Evolutionary conservation across 2,797 vertebrate genomes (phyloP).

Genomic region (Luscinia luscinia): DNA sequence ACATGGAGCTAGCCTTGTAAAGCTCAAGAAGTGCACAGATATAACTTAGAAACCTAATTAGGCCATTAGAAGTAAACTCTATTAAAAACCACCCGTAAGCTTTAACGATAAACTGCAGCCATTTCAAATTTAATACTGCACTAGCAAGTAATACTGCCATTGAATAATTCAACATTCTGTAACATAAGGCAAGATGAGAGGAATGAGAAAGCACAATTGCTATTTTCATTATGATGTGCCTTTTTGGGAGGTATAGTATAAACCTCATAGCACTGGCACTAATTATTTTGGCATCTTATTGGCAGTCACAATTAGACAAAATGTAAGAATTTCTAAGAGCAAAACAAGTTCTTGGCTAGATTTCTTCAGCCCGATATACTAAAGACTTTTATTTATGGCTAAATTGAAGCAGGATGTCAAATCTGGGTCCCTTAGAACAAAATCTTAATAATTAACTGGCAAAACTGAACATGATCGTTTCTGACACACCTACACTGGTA

Average conservation of each 20-base stretch:
- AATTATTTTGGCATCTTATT: slow-evolving; percentile 80
- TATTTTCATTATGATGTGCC: slow-evolving; percentile 73
- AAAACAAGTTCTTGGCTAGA: slow-evolving; percentile 79
- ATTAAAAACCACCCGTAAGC: slow-evolving; percentile 66
- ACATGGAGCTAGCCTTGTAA: slow-evolving; percentile 45
- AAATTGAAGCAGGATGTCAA: slow-evolving; percentile 89
- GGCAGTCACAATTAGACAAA: slow-evolving; percentile 70
- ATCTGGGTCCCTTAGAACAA: slow-evolving; percentile 92
- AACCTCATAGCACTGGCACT: slow-evolving; percentile 70
- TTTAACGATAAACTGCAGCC: slow-evolving; percentile 67
- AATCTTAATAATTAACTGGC: slow-evolving; percentile 99
- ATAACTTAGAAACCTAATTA: slow-evolving; percentile 76
- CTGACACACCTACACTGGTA: slow-evolving; percentile 99
- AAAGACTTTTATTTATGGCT: slow-evolving; percentile 84
- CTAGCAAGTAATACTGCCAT: slow-evolving; percentile 59
- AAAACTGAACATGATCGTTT: slow-evolving; percentile 98
- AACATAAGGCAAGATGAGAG: slow-evolving; percentile 60
- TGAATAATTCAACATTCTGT: slow-evolving; percentile 70
- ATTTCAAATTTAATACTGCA: slow-evolving; percentile 71
- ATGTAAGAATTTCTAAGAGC: slow-evolving; percentile 48
- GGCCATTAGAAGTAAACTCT: slow-evolving; percentile 74
- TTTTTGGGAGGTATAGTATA: slow-evolving; percentile 63
- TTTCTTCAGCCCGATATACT: slow-evolving; percentile 82
- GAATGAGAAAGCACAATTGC: slow-evolving; percentile 60
- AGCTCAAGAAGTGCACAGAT: slow-evolving; percentile 61